Evolutionary conservation across 2,797 vertebrate genomes (phyloP), one percentile per base, ranked within the genome.

Genomic region (Garrulus glandarius): DNA sequence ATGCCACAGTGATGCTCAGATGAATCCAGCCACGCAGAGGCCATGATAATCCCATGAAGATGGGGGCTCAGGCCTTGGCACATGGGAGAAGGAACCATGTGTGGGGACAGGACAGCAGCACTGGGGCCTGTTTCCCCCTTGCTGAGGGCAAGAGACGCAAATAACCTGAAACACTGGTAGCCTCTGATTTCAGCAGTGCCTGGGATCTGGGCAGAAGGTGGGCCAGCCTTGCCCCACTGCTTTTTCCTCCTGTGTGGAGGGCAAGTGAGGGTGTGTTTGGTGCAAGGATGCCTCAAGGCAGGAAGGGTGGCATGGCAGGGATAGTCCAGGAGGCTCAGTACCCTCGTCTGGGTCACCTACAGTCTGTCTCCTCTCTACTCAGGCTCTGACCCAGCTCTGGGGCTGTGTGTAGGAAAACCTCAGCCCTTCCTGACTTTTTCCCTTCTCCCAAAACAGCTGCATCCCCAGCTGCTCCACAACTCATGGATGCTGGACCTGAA

Each of bases 231-330:
- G 1, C 19, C 30, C 29, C 36, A 13, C 11, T 55, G 59, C 43
- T 59, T 83, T 70, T 22, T 6, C 22, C 10, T n/a, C 0, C 24
- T 12, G 27, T 4, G 5, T 84, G 56, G 34, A 30, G 23, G 53
- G 5, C 39, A 46, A 39, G 19, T 2, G 1, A 74, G 50, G 13
- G 10, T 61, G 23, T 2, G 1, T n/a, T 75, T 59, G 49, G 30
- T 4, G 8, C 22, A 19, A 30, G 64, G 55, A 24, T 56, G 11
- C 53, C 52, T 4, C 19, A 36, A 13, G 24, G 46, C 0, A 0
- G 15, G 30, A 71, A 56, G 18, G 4, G 4, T 53, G 49, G 34
- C 10, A 14, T 1, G 8, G 41, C 4, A 7, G 20, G 49, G 27
- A 15, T 23, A 88, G 22, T 12, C 26, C 4, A 11, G 59, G 34